A percentile compares a stretch with the other conserved stretches of the same genome.
Evolutionary conservation across 1,140 invertebrate species (phyloP).

Genomic region (Augochlora pura): DNA sequence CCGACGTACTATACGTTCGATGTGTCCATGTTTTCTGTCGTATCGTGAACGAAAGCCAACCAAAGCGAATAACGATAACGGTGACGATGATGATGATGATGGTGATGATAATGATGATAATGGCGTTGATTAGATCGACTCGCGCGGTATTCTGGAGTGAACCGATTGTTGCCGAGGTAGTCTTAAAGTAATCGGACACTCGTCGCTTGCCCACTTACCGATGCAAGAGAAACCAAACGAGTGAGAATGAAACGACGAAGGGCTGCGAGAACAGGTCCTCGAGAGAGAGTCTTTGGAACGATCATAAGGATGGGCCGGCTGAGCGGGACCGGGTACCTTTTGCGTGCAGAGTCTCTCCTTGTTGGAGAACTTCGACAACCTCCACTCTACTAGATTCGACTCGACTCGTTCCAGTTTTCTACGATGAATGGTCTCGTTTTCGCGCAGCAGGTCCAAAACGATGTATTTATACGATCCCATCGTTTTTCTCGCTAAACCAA

Average conservation of each 20-base stretch:
- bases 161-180: too few relatives aligned
- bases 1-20: constrained; percentile 74
- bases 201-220: constrained; percentile 9
- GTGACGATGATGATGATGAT: constrained; percentile 1
- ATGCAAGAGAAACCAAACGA: constrained; percentile 30
- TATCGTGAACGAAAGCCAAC: constrained; percentile 37
- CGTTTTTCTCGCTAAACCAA: neutral
- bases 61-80: constrained; percentile 21
- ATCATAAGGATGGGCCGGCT: constrained; percentile 11
- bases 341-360: too few relatives aligned
- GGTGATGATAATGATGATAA: neutral
- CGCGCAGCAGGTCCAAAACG: constrained; percentile 6
- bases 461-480: constrained; percentile 10
- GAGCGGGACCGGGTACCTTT: constrained; percentile 9
- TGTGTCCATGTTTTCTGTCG: constrained; percentile 73
- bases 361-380: too few relatives aligned
- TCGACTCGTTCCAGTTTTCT: too few relatives aligned
- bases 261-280: neutral
- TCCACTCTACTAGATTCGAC: too few relatives aligned
- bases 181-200: neutral
- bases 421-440: constrained; percentile 21
- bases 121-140: neutral
- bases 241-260: constrained; percentile 15
- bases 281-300: constrained; percentile 5
- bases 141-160: neutral